phyloP scores from a whole-genome alignment of 2,797 vertebrate genomes.

The Cyprinodon diabolis region DNA sequence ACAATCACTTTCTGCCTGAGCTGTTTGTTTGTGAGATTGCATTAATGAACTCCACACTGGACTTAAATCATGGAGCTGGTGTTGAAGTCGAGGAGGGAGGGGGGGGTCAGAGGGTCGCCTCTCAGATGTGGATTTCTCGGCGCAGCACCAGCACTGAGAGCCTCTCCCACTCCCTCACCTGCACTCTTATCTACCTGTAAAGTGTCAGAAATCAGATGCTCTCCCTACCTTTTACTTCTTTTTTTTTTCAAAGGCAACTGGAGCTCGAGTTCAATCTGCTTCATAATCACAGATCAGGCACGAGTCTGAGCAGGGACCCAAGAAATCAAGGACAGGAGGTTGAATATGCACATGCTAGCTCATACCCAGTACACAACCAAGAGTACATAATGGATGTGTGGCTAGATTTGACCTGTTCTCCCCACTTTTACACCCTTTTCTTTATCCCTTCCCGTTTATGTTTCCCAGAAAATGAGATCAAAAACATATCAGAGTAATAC shows the following conservation, averaged over 20 bases:
- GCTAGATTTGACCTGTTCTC: slow-evolving; percentile 67
- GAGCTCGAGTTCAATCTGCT: slow-evolving; percentile 58
- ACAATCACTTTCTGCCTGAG: slow-evolving; percentile 83
- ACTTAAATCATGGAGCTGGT: slow-evolving; percentile 70
- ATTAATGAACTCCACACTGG: slow-evolving; percentile 75
- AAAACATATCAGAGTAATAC: slow-evolving; percentile 87
- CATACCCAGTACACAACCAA: slow-evolving; percentile 68
- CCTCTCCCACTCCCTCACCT: slow-evolving; percentile 46
- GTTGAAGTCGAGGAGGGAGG: slow-evolving; percentile 23
- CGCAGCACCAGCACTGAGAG: slow-evolving; percentile 72
- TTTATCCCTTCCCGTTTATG: slow-evolving; percentile 59
- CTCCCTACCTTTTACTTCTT: slow-evolving; percentile 21
- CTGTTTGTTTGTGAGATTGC: slow-evolving; percentile 56
- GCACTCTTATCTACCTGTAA: slow-evolving; percentile 62
- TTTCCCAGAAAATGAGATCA: slow-evolving; percentile 81
- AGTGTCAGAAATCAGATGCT: slow-evolving; percentile 62
- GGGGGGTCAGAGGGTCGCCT: slow-evolving; percentile 37
- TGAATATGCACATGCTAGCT: slow-evolving; percentile 83
- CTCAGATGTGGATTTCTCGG: slow-evolving; percentile 62
- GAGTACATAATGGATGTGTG: slow-evolving; percentile 59
- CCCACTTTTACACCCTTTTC: slow-evolving; percentile 39
- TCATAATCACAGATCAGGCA: slow-evolving; percentile 69
- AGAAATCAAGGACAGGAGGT: slow-evolving; percentile 65
- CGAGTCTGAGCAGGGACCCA: slow-evolving; percentile 49
- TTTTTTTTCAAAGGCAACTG: slow-evolving; percentile 61